These are phyloP conservation scores for Enoplosus armatus DNA, from an alignment of 2,797 vertebrate species.

Conservation along the genomic window DNA sequence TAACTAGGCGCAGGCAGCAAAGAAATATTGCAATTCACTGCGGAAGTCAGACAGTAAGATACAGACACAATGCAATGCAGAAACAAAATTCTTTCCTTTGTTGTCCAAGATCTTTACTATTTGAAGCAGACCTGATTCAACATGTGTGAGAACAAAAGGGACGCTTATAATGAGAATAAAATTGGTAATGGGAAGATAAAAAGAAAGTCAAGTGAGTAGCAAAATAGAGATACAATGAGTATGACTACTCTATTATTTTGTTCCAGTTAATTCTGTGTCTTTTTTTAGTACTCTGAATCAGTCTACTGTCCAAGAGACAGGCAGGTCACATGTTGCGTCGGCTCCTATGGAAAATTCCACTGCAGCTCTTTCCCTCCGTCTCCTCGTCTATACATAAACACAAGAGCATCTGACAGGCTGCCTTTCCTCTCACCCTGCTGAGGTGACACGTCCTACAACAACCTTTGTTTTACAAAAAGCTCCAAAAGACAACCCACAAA, in stretches of 20 bases:
- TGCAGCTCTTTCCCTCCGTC: constrained; percentile 32
- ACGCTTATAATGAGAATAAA: background rate
- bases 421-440: constrained; percentile 29
- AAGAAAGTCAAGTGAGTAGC: background rate
- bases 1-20: background rate
- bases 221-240: background rate
- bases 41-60: background rate
- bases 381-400: constrained; percentile 66
- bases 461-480: background rate
- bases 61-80: background rate
- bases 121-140: constrained; percentile 8
- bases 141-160: background rate
- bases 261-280: background rate
- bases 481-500: background rate
- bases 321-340: constrained; percentile 25
- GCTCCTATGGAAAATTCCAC: constrained; percentile 78
- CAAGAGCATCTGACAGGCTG: constrained; percentile 12
- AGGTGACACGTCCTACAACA: constrained; percentile 8
- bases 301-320: constrained; percentile 6
- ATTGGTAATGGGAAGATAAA: background rate
- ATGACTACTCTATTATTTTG: background rate
- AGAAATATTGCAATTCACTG: background rate
- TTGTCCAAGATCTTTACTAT: background rate
- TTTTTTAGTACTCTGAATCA: constrained; percentile 6
- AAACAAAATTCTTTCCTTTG: background rate